A percentile compares a stretch with the other conserved stretches of the same genome.
phyloP scores from a whole-genome alignment of 2,888 invertebrate species.

The Dyspetes luteomarginatus region DNA sequence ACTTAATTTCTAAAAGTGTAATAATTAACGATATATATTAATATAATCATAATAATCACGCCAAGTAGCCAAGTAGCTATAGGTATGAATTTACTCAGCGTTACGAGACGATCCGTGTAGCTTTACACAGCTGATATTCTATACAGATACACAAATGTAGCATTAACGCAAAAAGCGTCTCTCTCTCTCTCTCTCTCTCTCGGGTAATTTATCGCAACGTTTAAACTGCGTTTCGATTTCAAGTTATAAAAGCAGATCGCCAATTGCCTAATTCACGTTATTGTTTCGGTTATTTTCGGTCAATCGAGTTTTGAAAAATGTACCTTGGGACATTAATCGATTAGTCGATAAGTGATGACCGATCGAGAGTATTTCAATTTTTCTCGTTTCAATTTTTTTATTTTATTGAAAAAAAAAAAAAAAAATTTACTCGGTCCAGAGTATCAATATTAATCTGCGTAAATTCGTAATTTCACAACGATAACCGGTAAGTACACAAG shows the following conservation, averaged over 20 bases:
- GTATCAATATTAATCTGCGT: neutral
- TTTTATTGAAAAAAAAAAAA: neutral
- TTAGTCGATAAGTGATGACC: slow-evolving; percentile 8
- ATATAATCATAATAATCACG: slow-evolving; percentile 71
- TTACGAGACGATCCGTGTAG: slow-evolving; percentile 29
- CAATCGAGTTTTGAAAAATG: neutral
- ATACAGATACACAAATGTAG: slow-evolving; percentile 69
- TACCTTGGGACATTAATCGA: slow-evolving; percentile 61
- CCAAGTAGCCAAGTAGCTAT: slow-evolving; percentile 62
- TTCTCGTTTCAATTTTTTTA: slow-evolving; percentile 25
- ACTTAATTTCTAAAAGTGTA: slow-evolving; percentile 71
- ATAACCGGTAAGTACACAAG: neutral
- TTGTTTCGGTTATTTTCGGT: no score
- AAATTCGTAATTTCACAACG: slow-evolving; percentile 2
- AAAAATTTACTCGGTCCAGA: neutral
- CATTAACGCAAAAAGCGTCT: slow-evolving; percentile 25
- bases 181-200: neutral
- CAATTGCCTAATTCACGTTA: neutral
- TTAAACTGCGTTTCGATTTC: slow-evolving; percentile 47
- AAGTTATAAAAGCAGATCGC: slow-evolving; percentile 30
- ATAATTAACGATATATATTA: slow-evolving; percentile 74
- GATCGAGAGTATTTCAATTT: no score
- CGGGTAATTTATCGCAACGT: slow-evolving; percentile 14
- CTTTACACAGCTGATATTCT: slow-evolving; percentile 51
- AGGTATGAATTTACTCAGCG: slow-evolving; percentile 33